phyloP scores from a whole-genome alignment of 2,888 invertebrate species.

The Ectemnius continuus region DNA sequence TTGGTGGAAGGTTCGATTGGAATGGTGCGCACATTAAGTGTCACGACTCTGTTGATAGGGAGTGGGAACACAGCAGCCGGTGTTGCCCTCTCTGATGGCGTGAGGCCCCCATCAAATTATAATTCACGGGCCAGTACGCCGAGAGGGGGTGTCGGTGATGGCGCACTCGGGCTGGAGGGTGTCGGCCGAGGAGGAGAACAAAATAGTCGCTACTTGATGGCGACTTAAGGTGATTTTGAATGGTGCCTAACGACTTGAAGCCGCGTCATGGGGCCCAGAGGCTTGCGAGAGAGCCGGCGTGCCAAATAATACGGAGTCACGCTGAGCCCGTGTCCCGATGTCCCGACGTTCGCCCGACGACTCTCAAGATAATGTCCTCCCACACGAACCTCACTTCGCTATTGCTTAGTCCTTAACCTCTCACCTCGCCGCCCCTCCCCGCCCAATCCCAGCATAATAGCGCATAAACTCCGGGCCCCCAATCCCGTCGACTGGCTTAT shows the following conservation, averaged over 20 bases:
- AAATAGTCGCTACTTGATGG: conserved; percentile 76
- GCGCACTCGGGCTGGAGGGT: conserved; percentile 6
- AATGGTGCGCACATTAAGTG: background rate
- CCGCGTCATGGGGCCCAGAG: conserved; percentile 71
- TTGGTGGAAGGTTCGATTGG: too few relatives aligned
- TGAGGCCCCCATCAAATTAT: conserved; percentile 59
- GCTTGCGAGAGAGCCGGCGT: conserved; percentile 60
- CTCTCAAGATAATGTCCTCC: conserved; percentile 74
- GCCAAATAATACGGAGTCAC: conserved; percentile 76
- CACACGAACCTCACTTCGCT: conserved; percentile 73
- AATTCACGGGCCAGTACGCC: conserved; percentile 51
- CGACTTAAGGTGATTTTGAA: conserved; percentile 76
- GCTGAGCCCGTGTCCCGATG: conserved; percentile 69
- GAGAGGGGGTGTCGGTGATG: conserved; percentile 13
- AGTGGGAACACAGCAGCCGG: conserved; percentile 41
- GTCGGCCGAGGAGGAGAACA: conserved; percentile 53
- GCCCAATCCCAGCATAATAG: conserved; percentile 55
- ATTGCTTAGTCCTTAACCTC: conserved; percentile 72
- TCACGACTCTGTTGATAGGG: conserved; percentile 16
- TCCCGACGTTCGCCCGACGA: conserved; percentile 64
- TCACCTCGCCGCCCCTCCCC: conserved; percentile 52
- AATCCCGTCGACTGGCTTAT: conserved; percentile 35
- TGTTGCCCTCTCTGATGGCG: conserved; percentile 41
- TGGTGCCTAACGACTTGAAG: conserved; percentile 75
- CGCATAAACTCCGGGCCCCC: conserved; percentile 14